phyloP scores from a whole-genome alignment of 2,888 invertebrate genomes.

The Xestia sexstrigata region DNA sequence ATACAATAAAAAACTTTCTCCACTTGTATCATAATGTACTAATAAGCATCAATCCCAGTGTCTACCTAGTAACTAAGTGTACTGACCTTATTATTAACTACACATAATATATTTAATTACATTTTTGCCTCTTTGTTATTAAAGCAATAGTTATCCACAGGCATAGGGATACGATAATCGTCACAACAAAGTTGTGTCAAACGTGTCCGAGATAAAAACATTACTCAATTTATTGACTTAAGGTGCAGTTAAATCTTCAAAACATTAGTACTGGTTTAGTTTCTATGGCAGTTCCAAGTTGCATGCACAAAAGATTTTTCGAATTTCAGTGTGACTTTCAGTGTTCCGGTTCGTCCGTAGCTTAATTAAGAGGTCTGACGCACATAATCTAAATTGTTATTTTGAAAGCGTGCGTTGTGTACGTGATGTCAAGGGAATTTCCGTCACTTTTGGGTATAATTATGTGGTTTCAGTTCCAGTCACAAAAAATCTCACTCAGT shows the following conservation, averaged over 20 bases:
- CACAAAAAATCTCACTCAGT: too few relatives aligned
- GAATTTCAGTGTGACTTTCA: neutral
- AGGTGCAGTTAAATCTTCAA: constrained; percentile 4
- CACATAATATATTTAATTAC: neutral
- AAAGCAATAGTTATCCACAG: constrained; percentile 1
- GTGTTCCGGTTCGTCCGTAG: neutral
- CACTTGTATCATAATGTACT: too few relatives aligned
- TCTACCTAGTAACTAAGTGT: neutral
- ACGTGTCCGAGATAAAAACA: constrained; percentile 57
- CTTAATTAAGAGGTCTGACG: neutral
- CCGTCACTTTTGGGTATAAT: too few relatives aligned
- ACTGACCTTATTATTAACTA: neutral
- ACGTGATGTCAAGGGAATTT: too few relatives aligned
- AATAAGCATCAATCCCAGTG: too few relatives aligned
- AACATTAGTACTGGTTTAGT: constrained; percentile 20
- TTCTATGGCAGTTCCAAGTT: neutral
- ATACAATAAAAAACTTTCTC: too few relatives aligned
- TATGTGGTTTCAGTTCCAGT: too few relatives aligned
- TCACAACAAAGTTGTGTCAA: constrained; percentile 45
- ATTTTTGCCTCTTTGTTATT: constrained; percentile 3
- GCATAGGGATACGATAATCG: constrained; percentile 39
- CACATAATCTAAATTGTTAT: neutral
- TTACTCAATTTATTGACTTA: constrained; percentile 22
- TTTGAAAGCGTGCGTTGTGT: neutral
- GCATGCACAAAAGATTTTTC: neutral